These are phyloP conservation scores for Epinotia brunnichana DNA, from an alignment of 2,888 invertebrate genomes.

Conservation along the genomic window DNA sequence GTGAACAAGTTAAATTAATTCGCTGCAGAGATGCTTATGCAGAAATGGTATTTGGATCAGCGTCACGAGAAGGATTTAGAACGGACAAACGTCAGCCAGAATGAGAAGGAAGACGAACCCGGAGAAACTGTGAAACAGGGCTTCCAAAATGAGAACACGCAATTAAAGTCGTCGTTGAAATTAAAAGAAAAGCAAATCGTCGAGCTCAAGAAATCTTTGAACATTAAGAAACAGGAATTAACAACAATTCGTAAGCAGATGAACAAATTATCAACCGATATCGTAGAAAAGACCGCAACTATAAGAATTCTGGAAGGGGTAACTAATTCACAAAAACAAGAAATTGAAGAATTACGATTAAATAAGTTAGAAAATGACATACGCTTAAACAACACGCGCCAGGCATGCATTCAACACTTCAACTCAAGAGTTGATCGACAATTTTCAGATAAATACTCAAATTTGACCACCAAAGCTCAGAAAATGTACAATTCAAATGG, in stretches of 20 bases:
- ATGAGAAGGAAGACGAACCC: background rate
- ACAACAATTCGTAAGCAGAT: background rate
- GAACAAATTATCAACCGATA: background rate
- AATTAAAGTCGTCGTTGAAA: background rate
- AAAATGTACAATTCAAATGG: constrained; percentile 13
- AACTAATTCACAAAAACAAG: background rate
- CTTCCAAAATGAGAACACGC: background rate
- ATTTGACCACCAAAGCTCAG: background rate
- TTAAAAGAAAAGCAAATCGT: background rate
- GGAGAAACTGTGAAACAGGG: too few species aligned
- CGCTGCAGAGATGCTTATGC: background rate
- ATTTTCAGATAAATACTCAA: background rate
- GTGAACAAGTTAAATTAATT: background rate
- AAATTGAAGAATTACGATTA: background rate
- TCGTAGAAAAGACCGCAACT: background rate
- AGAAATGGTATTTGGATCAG: background rate
- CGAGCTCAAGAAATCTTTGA: background rate
- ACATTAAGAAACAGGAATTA: background rate
- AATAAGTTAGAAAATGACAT: background rate
- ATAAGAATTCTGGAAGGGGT: background rate
- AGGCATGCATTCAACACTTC: background rate
- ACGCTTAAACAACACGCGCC: background rate
- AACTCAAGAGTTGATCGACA: background rate
- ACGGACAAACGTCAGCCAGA: background rate
- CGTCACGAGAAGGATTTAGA: background rate